Conservation (phyloP, 2,113 vertebrate species). For the Brachypodius melanocephalos region DNA sequence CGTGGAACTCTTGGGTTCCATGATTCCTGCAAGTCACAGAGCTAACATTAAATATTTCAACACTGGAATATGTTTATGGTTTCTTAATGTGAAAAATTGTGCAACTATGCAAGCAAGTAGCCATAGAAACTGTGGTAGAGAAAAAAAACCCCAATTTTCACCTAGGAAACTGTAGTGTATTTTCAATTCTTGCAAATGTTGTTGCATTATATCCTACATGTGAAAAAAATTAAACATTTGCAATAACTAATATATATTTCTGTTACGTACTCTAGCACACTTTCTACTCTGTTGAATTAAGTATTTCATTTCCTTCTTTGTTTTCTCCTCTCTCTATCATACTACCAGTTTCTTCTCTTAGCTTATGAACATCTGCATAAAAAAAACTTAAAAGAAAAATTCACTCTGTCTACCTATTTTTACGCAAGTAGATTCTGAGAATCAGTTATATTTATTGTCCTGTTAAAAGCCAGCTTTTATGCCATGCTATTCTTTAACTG, state of each 20-base stretch:
- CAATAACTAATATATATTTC: neutral
- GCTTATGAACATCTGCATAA: neutral
- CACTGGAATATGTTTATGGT: slow-evolving; percentile 28
- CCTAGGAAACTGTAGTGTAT: neutral
- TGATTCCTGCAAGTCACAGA: neutral
- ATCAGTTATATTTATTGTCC: neutral
- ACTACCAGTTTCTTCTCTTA: neutral
- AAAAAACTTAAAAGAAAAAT: neutral
- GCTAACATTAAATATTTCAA: slow-evolving; percentile 20
- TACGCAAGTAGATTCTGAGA: neutral
- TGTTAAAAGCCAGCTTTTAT: neutral
- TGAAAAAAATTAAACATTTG: neutral
- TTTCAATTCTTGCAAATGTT: slow-evolving; percentile 16
- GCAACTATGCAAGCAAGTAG: slow-evolving; percentile 7
- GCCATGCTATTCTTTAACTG: neutral
- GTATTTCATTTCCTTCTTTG: neutral
- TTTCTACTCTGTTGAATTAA: slow-evolving; percentile 12
- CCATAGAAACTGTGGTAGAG: neutral
- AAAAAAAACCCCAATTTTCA: neutral
- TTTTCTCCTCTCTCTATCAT: neutral
- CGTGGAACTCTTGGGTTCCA: neutral
- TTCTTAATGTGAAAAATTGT: neutral
- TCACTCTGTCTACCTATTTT: neutral
- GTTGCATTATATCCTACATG: neutral
- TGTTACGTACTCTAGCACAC: neutral